Percentiles rank a stretch among this genome's conserved stretches.
These are phyloP conservation scores for Aratinga solstitialis DNA, from an alignment of 2,797 vertebrate species.

Conservation along the genomic window DNA sequence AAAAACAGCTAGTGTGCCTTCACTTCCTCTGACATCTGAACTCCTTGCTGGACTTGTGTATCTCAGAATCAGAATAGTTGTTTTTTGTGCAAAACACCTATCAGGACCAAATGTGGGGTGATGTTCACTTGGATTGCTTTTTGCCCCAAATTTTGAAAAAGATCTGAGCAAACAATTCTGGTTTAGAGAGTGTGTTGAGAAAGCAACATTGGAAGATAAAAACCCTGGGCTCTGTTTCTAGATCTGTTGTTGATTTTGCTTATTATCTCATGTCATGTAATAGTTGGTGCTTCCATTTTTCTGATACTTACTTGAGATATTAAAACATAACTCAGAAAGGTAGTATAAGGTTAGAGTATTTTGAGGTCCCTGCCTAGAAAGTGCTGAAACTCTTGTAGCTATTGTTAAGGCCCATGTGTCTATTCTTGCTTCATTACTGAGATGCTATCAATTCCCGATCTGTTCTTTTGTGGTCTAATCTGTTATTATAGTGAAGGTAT, in stretches of 20 bases:
- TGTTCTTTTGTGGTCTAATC: not conserved
- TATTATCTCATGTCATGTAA: not conserved
- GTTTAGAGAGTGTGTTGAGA: not conserved
- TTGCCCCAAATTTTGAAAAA: not conserved
- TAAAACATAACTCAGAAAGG: not conserved
- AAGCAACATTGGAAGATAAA: not conserved
- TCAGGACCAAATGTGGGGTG: not conserved
- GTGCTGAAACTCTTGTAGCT: not conserved
- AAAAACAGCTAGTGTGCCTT: not conserved
- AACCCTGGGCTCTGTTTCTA: not conserved
- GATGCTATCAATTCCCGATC: not conserved
- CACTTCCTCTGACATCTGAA: not conserved
- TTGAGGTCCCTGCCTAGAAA: not conserved
- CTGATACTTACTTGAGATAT: not conserved
- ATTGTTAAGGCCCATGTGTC: not conserved
- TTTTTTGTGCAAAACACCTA: not conserved
- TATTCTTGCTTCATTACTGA: not conserved
- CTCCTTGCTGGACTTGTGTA: not conserved
- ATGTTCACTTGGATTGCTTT: not conserved
- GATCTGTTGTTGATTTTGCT: not conserved
- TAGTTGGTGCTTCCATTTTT: not conserved
- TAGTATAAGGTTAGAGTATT: not conserved
- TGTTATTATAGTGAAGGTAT: not conserved
- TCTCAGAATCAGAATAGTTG: not conserved
- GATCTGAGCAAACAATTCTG: not conserved